Conservation (phyloP, 2,797 vertebrate genomes). For the Hypotaenidia philippensis region DNA sequence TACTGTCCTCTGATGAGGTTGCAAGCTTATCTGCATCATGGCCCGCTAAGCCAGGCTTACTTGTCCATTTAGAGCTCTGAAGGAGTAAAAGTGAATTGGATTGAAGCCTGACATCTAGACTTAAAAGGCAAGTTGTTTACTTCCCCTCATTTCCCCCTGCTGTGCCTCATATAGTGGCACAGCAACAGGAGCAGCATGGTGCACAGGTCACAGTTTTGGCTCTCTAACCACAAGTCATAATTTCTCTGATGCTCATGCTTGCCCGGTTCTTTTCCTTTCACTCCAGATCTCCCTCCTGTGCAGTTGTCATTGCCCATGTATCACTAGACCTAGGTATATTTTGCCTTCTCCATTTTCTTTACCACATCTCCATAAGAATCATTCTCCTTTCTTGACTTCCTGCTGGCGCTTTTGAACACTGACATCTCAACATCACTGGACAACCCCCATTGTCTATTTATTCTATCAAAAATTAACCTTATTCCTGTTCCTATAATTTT, state of each 20-base stretch:
- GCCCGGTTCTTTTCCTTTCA: neutral
- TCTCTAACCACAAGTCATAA: neutral
- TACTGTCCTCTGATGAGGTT: neutral
- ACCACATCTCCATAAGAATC: neutral
- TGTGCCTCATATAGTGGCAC: neutral
- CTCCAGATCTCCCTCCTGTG: neutral
- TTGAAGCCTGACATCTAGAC: neutral
- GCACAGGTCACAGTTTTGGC: neutral
- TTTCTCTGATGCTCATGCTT: neutral
- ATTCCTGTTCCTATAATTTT: neutral
- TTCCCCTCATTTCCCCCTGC: neutral
- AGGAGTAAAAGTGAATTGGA: neutral
- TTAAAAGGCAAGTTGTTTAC: neutral
- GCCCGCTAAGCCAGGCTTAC: neutral
- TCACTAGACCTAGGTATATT: neutral
- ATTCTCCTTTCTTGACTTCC: neutral
- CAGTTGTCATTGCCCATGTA: neutral
- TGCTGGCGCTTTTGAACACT: neutral
- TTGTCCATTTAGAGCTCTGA: neutral
- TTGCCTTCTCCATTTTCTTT: neutral
- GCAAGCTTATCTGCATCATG: neutral
- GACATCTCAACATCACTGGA: neutral
- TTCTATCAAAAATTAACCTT: neutral
- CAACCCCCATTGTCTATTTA: neutral
- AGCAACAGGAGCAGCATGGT: neutral